Percentiles rank a stretch among this genome's conserved stretches.
These are phyloP conservation scores for Epinephelus malabaricus DNA, from an alignment of 2,797 vertebrate genomes.

Conservation along the genomic window DNA sequence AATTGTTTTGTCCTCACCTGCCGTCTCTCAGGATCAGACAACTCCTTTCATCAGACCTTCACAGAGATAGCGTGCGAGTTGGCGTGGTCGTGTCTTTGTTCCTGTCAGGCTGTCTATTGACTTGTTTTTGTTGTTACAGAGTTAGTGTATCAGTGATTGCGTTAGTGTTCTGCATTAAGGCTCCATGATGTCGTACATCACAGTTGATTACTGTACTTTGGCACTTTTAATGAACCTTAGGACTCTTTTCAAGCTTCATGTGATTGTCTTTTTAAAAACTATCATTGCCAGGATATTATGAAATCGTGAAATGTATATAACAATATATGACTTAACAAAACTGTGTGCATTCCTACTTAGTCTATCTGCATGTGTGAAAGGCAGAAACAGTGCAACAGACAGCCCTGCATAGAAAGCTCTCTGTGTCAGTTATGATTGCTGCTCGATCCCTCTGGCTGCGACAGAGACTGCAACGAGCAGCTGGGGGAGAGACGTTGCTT, in stretches of 20 bases:
- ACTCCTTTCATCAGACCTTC: slow-evolving; percentile 60
- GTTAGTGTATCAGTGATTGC: slow-evolving; percentile 3
- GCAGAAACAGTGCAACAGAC: neutral
- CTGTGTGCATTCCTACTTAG: neutral
- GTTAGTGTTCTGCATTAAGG: neutral
- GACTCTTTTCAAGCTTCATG: neutral
- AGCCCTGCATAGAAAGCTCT: slow-evolving; percentile 12
- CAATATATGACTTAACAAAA: neutral
- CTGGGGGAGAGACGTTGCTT: slow-evolving; percentile 58
- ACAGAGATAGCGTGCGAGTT: slow-evolving; percentile 15
- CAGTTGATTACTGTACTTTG: slow-evolving; percentile 1
- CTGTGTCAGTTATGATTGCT: slow-evolving; percentile 46
- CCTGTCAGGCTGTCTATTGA: slow-evolving; percentile 20
- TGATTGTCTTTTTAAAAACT: neutral
- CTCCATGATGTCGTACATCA: slow-evolving; percentile 16
- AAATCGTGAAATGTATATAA: neutral
- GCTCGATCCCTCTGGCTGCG: slow-evolving; percentile 49
- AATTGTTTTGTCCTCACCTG: slow-evolving; percentile 62
- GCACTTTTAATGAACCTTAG: neutral
- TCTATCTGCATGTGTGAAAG: neutral
- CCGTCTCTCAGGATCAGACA: slow-evolving; percentile 59
- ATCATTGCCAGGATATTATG: neutral
- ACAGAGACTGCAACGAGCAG: slow-evolving; percentile 59
- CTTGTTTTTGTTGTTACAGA: slow-evolving; percentile 6
- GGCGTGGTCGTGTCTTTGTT: neutral